Base-by-base conservation (phyloP, 2,888 invertebrate genomes). In the Ectropis crepuscularia region DNA sequence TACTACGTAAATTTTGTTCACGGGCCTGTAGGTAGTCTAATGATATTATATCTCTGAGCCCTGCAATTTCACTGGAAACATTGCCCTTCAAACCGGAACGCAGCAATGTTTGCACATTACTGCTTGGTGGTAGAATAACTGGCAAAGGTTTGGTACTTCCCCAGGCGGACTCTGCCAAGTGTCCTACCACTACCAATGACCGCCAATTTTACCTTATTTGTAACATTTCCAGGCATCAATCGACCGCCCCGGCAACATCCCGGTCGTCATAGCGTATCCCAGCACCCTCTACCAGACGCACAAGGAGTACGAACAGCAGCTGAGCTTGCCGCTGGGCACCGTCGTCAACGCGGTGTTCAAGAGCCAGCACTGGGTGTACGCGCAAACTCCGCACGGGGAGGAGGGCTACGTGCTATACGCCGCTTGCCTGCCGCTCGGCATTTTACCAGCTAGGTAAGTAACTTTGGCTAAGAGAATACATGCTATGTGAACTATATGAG, bases 331-430 rank as follows among this genome's bases (percentile, higher is more conserved):
- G 0, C 87, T 97, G 65, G 97, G 97, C 5, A 97, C 97, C 85
- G 97, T 97, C 5, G 97, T 97, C 9, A 97, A 97, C 82, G 97
- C 97, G 0, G 96, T 97, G 37, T 97, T 97, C 85, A 97, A 97
- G 84, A 97, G 96, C 78, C 95, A 96, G 74, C 95, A 95, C 75
- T 97, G 97, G 97, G 86, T 97, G 43, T 97, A 97, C 79, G 96
- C 96, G 12, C 97, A 97, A 84, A 97, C 97, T 0, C 96, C 97
- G 4, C 97, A 97, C 73, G 96, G 96, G 0, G 96, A 96, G 72
- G 97, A 97, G 82, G 97, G 97, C 0, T 97, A 97, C 76, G 95
- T 97, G 28, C 94, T 95, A 68, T 97, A 96, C 70, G 94, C 94
- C 11, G 95, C 96, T 4, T 97, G 97, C 79, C 82, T 97, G 68